Percentiles rank a stretch among this genome's conserved stretches.
phyloP scores from a whole-genome alignment of 2,888 invertebrate genomes.

The Dryococelus australis region DNA sequence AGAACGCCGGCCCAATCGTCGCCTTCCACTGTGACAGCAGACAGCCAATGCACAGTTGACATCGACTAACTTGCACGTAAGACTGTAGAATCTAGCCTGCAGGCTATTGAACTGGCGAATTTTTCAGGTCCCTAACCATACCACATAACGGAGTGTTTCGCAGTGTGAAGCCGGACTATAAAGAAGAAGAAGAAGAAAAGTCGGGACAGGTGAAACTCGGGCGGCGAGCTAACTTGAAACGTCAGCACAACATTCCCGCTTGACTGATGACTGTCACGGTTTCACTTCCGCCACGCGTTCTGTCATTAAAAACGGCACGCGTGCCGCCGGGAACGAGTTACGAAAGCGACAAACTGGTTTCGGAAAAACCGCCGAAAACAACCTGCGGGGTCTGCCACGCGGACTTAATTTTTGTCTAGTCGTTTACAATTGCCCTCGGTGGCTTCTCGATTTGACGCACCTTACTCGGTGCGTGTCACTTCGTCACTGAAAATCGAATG shows the following conservation, averaged over 20 bases:
- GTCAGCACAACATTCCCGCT: not conserved
- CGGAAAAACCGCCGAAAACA: not conserved
- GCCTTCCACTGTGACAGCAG: too few relatives aligned
- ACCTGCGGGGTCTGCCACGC: not conserved
- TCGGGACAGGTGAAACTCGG: not conserved
- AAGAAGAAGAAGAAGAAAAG: not conserved
- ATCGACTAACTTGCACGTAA: too few relatives aligned
- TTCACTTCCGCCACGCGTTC: slow-evolving; percentile 10
- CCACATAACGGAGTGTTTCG: too few relatives aligned
- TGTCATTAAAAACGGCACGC: slow-evolving; percentile 3
- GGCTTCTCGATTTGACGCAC: not conserved
- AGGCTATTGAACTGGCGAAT: too few relatives aligned
- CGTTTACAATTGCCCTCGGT: not conserved
- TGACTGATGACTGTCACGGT: slow-evolving; percentile 6
- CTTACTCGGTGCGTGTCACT: not conserved
- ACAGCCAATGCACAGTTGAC: too few relatives aligned
- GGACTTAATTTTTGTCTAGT: not conserved
- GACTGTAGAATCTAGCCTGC: too few relatives aligned
- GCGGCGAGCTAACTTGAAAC: not conserved
- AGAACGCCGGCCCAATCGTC: too few relatives aligned
- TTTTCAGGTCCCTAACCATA: too few relatives aligned
- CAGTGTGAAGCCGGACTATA: not conserved
- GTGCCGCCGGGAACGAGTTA: not conserved
- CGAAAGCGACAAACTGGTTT: not conserved
- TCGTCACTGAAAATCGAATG: too few relatives aligned